phyloP scores from a whole-genome alignment of 35 echinoderm and acorn worm genomes.

The Ptychodera flava region DNA sequence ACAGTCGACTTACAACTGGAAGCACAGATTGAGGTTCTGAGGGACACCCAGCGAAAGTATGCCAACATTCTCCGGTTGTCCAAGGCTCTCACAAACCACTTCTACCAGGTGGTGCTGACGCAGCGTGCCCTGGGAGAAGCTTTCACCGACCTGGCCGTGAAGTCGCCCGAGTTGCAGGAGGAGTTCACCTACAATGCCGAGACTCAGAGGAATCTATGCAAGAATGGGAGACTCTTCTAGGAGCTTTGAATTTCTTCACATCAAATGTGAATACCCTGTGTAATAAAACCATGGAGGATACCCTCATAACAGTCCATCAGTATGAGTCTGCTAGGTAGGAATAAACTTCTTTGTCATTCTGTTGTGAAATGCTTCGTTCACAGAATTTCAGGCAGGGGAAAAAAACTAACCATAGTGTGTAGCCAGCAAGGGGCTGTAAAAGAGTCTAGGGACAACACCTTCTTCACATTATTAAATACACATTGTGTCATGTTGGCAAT shows the following conservation, averaged over 20 bases:
- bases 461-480: too few relatives aligned
- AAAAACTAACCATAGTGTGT: too few relatives aligned
- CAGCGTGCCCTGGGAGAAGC: conserved; percentile 90
- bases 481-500: too few relatives aligned
- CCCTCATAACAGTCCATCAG: conserved; percentile 70
- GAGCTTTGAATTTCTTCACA: conserved; percentile 95
- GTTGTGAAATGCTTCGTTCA: too few relatives aligned
- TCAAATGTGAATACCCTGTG: conserved; percentile 97
- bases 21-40: conserved; percentile 93
- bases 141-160: conserved; percentile 77
- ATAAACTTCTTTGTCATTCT: too few relatives aligned
- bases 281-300: conserved; percentile 99
- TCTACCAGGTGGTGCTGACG: conserved; percentile 91
- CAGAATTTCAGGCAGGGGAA: too few relatives aligned
- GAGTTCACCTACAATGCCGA: conserved; percentile 94
- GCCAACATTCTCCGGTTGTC: conserved; percentile 82
- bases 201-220: conserved; percentile 81
- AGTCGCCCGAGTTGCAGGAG: conserved; percentile 87
- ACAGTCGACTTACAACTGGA: conserved; percentile 95
- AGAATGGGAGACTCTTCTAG: conserved; percentile 85
- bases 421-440: too few relatives aligned
- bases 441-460: too few relatives aligned
- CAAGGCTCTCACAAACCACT: conserved; percentile 73
- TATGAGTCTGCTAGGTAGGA: conserved; percentile 91
- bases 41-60: conserved; percentile 95